These are phyloP conservation scores for Onchidella celtica DNA, from an alignment of 2,888 invertebrate species.

Conservation along the genomic window DNA sequence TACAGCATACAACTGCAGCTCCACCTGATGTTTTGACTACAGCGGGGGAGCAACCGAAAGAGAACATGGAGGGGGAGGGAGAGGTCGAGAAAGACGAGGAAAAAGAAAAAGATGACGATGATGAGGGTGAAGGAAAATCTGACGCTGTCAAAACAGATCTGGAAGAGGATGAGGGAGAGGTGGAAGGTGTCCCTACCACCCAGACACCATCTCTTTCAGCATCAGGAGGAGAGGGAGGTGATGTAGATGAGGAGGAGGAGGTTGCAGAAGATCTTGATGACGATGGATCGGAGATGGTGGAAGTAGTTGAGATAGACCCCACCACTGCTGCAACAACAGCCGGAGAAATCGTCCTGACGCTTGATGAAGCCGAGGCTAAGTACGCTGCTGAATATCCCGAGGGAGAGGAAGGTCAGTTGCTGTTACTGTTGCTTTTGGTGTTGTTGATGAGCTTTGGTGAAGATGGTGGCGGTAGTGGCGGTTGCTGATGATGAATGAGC, in stretches of 20 bases:
- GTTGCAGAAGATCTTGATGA: too few species aligned
- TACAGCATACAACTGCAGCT: too few species aligned
- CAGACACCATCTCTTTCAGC: not conserved
- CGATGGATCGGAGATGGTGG: too few species aligned
- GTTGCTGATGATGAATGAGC: too few species aligned
- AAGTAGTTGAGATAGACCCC: too few species aligned
- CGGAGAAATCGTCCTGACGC: too few species aligned
- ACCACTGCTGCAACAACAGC: too few species aligned
- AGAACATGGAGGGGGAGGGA: not conserved
- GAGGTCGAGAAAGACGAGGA: not conserved
- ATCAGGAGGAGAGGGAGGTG: too few species aligned
- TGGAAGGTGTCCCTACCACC: not conserved
- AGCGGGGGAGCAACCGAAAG: too few species aligned
- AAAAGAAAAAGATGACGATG: not conserved
- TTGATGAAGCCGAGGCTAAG: not conserved
- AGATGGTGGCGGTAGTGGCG: not conserved
- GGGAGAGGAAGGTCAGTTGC: not conserved
- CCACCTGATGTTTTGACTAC: too few species aligned
- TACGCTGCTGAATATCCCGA: not conserved
- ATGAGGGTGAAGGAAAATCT: not conserved
- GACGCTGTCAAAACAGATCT: not conserved
- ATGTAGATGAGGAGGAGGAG: too few species aligned
- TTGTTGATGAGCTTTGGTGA: not conserved
- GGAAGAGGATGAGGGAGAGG: not conserved
- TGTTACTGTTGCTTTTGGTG: not conserved